These are phyloP conservation scores for Tetramorium bicarinatum DNA, from an alignment of 2,888 invertebrate species.

Conservation along the genomic window DNA sequence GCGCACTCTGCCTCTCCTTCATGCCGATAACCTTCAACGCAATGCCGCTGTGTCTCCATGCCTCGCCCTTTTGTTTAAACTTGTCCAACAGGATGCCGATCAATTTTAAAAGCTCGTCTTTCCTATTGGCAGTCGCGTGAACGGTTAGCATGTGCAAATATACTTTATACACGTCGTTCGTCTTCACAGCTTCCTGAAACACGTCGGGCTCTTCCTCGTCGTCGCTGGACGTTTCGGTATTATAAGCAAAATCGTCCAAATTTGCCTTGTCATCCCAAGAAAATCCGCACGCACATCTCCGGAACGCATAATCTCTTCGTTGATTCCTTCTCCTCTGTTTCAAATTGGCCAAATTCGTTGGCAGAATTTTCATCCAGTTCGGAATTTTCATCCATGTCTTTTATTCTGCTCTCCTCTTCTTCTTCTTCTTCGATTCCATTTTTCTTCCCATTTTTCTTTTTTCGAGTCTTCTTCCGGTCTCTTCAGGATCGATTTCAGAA, in stretches of 20 bases:
- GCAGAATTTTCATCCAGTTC: too few relatives aligned
- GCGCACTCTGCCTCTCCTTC: slow-evolving; percentile 93
- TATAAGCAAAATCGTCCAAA: too few relatives aligned
- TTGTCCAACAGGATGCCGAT: slow-evolving; percentile 91
- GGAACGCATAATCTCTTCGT: too few relatives aligned
- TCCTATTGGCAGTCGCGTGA: slow-evolving; percentile 90
- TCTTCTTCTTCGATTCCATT: background rate
- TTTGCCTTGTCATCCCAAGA: too few relatives aligned
- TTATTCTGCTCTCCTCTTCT: slow-evolving; percentile 58
- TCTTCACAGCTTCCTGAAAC: slow-evolving; percentile 91
- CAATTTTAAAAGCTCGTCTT: slow-evolving; percentile 90
- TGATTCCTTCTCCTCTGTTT: too few relatives aligned
- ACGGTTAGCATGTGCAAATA: slow-evolving; percentile 93
- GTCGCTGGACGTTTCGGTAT: too few relatives aligned
- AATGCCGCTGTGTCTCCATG: slow-evolving; percentile 92
- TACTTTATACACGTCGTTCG: slow-evolving; percentile 93
- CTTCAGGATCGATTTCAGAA: slow-evolving; percentile 15
- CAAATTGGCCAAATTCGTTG: too few relatives aligned
- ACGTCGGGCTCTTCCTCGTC: too few relatives aligned
- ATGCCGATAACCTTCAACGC: slow-evolving; percentile 91
- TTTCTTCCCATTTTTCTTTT: slow-evolving; percentile 39
- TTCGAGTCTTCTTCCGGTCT: slow-evolving; percentile 9
- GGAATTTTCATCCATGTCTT: slow-evolving; percentile 67
- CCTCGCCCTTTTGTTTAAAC: slow-evolving; percentile 90
- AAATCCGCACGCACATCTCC: too few relatives aligned